Percentiles rank a stretch among this genome's conserved stretches.
phyloP scores from a whole-genome alignment of 2,888 invertebrate species.

The Nomada hirtipes region DNA sequence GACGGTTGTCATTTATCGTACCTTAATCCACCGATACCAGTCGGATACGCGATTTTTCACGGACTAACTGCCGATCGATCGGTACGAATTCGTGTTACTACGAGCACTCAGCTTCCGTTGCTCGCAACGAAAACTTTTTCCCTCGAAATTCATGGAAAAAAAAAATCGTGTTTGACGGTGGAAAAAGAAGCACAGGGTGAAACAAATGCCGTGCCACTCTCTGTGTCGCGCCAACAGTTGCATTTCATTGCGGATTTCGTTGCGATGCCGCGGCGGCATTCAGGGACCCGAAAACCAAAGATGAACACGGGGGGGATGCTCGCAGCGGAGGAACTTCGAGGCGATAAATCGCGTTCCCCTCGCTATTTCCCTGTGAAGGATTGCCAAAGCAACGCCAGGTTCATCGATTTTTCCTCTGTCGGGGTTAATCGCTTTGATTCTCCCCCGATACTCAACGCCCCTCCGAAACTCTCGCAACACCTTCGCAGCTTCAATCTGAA shows the following conservation, averaged over 20 bases:
- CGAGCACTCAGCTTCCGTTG: not conserved
- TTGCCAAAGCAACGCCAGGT: slow-evolving; percentile 12
- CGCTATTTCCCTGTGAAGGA: slow-evolving; percentile 2
- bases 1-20: slow-evolving; percentile 31
- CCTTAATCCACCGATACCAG: slow-evolving; percentile 33
- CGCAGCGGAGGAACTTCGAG: not conserved
- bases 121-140: not conserved
- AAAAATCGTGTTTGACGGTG: not conserved
- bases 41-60: slow-evolving; percentile 34
- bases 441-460: not conserved
- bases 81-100: slow-evolving; percentile 5
- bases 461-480: not conserved
- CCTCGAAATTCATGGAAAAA: not conserved
- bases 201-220: not conserved
- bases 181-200: not conserved
- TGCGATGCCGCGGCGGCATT: not conserved
- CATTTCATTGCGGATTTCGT: not conserved
- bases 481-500: not conserved
- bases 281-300: not conserved
- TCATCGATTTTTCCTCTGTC: slow-evolving; percentile 29
- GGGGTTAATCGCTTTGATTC: slow-evolving; percentile 22
- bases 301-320: not conserved
- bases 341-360: slow-evolving; percentile 34
- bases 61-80: slow-evolving; percentile 9
- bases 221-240: not conserved